Percentiles rank a stretch among this genome's conserved stretches.
phyloP scores from a whole-genome alignment of 2,888 invertebrate species.

The Synanthedon myopaeformis region DNA sequence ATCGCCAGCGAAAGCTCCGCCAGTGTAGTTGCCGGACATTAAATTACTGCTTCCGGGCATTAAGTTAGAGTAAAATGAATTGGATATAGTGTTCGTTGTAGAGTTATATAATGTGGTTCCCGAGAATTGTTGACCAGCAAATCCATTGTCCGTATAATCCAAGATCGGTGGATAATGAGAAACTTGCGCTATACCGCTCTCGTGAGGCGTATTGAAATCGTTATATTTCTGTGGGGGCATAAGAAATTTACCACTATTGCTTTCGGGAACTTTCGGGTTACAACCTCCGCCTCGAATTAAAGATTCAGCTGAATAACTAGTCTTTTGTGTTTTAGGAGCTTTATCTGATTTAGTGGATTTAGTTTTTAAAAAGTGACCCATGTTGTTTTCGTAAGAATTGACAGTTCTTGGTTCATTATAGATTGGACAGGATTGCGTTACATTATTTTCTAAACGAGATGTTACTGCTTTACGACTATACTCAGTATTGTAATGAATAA shows the following conservation, averaged over 20 bases:
- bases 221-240: conserved; percentile 47
- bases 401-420: conserved; percentile 42
- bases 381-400: conserved; percentile 34
- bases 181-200: conserved; percentile 55
- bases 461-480: conserved; percentile 35
- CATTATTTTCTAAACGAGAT: conserved; percentile 37
- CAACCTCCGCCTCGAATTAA: conserved; percentile 49
- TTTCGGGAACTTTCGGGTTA: conserved; percentile 46
- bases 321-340: conserved; percentile 44
- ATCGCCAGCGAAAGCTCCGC: conserved; percentile 49
- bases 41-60: conserved; percentile 53
- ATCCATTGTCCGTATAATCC: conserved; percentile 55
- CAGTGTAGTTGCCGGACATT: conserved; percentile 50
- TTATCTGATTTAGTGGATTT: conserved; percentile 49
- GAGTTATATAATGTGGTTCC: conserved; percentile 57
- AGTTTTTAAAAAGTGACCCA: conserved; percentile 40
- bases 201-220: conserved; percentile 43
- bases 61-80: conserved; percentile 60
- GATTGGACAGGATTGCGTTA: conserved; percentile 44
- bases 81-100: conserved; percentile 57
- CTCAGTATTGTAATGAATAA: conserved; percentile 35
- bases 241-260: conserved; percentile 37
- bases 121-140: conserved; percentile 51
- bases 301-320: conserved; percentile 60
- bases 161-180: conserved; percentile 60